Evolutionary conservation across 1,140 invertebrate species (phyloP).

Genomic region (Apis mellifera): DNA sequence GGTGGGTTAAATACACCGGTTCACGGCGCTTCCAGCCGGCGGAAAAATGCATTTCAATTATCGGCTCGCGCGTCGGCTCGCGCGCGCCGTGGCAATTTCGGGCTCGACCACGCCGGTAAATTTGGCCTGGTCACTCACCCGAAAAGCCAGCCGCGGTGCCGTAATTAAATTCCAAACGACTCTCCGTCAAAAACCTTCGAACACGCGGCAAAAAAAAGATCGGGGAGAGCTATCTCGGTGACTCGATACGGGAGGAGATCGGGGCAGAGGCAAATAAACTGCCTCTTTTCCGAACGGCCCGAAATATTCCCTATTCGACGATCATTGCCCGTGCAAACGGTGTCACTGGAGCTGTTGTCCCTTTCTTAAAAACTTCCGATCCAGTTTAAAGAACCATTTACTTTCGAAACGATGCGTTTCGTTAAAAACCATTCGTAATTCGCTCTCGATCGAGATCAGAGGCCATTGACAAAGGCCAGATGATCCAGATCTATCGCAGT

Average conservation of each 20-base stretch:
- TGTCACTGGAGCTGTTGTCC: background rate
- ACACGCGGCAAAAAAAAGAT: slow-evolving; percentile 44
- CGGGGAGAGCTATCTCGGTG: background rate
- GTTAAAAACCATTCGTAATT: no score
- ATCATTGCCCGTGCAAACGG: background rate
- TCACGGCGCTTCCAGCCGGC: slow-evolving; percentile 30
- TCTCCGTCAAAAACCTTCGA: slow-evolving; percentile 63
- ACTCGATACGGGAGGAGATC: no score
- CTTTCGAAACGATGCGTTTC: no score
- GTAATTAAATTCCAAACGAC: slow-evolving; percentile 67
- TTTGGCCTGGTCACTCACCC: slow-evolving; percentile 59
- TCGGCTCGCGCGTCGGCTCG: slow-evolving; percentile 44
- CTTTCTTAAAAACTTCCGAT: background rate
- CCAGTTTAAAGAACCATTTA: background rate
- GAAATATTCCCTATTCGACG: slow-evolving; percentile 9
- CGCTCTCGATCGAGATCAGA: no score
- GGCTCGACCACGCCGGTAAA: slow-evolving; percentile 59
- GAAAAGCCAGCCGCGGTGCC: slow-evolving; percentile 56
- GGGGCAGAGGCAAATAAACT: background rate
- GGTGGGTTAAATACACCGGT: slow-evolving; percentile 53
- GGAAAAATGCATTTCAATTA: slow-evolving; percentile 68
- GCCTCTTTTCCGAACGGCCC: background rate
- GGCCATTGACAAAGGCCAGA: no score
- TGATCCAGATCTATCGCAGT: no score
- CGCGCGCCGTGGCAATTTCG: slow-evolving; percentile 56